phyloP scores from a whole-genome alignment of 2,113 vertebrate species.

The Gadus macrocephalus region DNA sequence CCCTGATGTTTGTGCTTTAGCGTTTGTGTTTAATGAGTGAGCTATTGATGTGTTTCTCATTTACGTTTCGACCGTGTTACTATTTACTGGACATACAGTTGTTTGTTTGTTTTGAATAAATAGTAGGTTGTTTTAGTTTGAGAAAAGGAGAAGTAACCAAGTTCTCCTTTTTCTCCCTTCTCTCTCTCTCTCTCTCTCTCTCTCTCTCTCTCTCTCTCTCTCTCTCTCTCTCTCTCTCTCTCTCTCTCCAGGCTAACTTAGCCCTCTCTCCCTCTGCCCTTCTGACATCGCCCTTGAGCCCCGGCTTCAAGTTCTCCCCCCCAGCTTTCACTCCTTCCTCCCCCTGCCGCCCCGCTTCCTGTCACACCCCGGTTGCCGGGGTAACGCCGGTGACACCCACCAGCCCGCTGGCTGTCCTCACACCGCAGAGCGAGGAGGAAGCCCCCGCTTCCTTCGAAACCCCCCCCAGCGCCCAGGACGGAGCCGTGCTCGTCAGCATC shows the following conservation, averaged over 20 bases:
- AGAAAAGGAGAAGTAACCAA: no score
- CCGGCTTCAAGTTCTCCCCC: slow-evolving; percentile 41
- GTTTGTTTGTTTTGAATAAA: no score
- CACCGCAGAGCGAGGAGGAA: slow-evolving; percentile 40
- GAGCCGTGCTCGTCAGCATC: slow-evolving; percentile 48
- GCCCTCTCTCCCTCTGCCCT: slow-evolving; percentile 47
- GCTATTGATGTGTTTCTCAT: no score
- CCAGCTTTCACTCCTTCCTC: slow-evolving; percentile 28
- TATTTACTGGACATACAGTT: no score
- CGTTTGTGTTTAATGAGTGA: no score
- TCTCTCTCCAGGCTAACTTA: slow-evolving; percentile 57
- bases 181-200: slow-evolving; percentile 10
- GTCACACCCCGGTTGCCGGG: neutral
- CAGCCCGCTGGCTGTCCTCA: slow-evolving; percentile 18
- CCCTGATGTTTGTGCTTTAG: no score
- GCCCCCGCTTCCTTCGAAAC: slow-evolving; percentile 62
- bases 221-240: neutral
- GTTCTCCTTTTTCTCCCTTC: no score
- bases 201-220: neutral
- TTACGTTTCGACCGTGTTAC: no score
- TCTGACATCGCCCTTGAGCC: slow-evolving; percentile 56
- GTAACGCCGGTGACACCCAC: slow-evolving; percentile 10
- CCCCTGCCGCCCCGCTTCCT: slow-evolving; percentile 12
- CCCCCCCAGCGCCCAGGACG: slow-evolving; percentile 46
- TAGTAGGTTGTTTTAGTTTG: no score